These are phyloP conservation scores for Pachycephus smyrnensis DNA, from an alignment of 2,888 invertebrate genomes.

Conservation along the genomic window DNA sequence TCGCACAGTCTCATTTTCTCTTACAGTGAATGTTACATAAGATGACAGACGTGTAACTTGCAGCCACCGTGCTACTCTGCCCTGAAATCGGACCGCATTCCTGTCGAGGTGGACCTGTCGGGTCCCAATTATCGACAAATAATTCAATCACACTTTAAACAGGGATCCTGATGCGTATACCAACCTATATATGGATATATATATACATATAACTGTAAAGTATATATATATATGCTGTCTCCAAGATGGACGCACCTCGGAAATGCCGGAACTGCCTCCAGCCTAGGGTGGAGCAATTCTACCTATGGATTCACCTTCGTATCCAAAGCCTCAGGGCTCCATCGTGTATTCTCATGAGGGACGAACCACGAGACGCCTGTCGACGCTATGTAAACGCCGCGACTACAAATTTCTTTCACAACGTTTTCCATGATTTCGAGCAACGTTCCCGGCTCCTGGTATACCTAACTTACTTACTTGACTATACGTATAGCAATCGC, in stretches of 20 bases:
- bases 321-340: neutral
- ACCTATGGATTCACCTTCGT: neutral
- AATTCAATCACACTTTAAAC: conserved; percentile 8
- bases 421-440: neutral
- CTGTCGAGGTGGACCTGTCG: conserved; percentile 12
- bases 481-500: neutral
- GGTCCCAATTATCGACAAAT: conserved; percentile 7
- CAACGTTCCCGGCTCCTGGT: neutral
- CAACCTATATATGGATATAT: neutral
- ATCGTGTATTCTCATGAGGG: neutral
- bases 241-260: neutral
- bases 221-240: neutral
- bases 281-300: neutral
- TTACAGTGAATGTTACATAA: conserved; percentile 4
- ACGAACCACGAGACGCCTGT: neutral
- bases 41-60: neutral
- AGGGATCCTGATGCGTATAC: neutral
- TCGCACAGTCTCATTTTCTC: neutral
- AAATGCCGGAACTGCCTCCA: neutral
- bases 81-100: conserved; percentile 14
- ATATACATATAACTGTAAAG: no score
- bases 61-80: conserved; percentile 12
- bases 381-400: neutral
- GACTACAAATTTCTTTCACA: neutral
- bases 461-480: neutral